Evolutionary conservation across 2,113 vertebrate species (phyloP).

Genomic region (Plectropomus leopardus): DNA sequence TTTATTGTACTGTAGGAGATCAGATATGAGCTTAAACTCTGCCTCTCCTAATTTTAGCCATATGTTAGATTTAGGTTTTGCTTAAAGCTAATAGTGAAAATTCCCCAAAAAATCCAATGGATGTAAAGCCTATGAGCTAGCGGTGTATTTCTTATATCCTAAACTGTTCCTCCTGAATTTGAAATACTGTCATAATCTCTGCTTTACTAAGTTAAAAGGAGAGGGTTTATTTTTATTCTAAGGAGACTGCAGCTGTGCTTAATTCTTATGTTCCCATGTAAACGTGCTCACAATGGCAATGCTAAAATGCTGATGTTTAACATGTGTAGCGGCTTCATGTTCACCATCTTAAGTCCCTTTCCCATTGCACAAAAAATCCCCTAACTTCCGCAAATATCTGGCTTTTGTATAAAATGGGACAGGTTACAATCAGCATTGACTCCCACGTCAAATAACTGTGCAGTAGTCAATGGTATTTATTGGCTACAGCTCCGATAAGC

Average conservation of each 20-base stretch:
- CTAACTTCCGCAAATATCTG: no score
- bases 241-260: neutral
- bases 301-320: neutral
- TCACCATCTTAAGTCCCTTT: neutral
- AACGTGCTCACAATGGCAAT: neutral
- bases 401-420: no score
- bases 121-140: neutral
- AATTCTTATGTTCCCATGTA: neutral
- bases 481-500: no score
- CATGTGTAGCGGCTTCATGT: neutral
- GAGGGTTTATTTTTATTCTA: no score
- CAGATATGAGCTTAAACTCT: conserved; percentile 24
- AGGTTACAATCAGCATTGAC: no score
- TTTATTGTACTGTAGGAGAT: conserved; percentile 23
- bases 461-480: no score
- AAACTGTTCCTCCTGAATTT: no score
- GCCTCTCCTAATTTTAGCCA: neutral
- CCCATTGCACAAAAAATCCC: no score
- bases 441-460: no score
- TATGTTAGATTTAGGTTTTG: neutral
- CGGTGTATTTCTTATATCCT: no score
- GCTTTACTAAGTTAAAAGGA: no score
- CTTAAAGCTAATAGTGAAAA: conserved; percentile 6
- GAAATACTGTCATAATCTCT: no score
- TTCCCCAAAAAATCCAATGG: conserved; percentile 3